Percentiles rank a stretch among this genome's conserved stretches.
Conservation (phyloP, 2,797 vertebrate genomes). For the Molossus alvarezi region DNA sequence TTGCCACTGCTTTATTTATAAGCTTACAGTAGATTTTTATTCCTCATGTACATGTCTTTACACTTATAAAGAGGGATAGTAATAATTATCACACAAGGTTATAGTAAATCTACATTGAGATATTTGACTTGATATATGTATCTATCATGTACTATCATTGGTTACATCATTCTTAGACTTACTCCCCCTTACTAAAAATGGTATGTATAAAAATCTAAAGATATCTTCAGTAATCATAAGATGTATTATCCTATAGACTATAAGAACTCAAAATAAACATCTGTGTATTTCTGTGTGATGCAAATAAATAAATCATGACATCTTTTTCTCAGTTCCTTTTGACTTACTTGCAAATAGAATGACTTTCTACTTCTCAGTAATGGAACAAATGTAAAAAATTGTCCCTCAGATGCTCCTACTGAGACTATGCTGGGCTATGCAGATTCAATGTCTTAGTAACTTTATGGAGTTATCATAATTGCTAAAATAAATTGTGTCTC, state of each 20-base stretch:
- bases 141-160: neutral
- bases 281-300: neutral
- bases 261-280: conserved; percentile 8
- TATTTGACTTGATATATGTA: neutral
- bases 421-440: neutral
- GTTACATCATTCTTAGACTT: neutral
- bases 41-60: neutral
- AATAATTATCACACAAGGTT: neutral
- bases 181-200: neutral
- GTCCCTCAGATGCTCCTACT: neutral
- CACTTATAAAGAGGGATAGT: neutral
- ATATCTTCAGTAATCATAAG: neutral
- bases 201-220: neutral
- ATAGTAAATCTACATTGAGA: conserved; percentile 2
- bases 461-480: conserved; percentile 24
- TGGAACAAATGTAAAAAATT: neutral
- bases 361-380: neutral
- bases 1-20: neutral
- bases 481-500: neutral
- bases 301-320: neutral
- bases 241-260: neutral
- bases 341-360: neutral
- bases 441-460: neutral
- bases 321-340: conserved; percentile 22
- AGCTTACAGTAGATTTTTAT: neutral